Evolutionary conservation across 1,140 invertebrate genomes (phyloP).

Genomic region (Pseudomyrmex flavicornis): DNA sequence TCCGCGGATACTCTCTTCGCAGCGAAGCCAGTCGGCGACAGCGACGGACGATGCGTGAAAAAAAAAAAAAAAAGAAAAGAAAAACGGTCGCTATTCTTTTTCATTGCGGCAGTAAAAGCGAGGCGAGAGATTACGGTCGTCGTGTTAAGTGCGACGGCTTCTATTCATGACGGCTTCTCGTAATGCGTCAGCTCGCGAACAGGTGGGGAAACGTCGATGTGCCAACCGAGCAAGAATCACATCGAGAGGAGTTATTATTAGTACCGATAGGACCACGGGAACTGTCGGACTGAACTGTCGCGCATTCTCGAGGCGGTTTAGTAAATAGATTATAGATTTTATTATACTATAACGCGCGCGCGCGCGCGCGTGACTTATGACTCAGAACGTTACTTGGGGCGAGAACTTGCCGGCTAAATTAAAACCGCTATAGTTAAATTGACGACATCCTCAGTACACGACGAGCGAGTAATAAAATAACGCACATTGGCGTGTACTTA

Average conservation of each 20-base stretch:
- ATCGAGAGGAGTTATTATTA: slow-evolving; percentile 48
- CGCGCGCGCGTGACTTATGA: slow-evolving; percentile 62
- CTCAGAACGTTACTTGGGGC: slow-evolving; percentile 28
- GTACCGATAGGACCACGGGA: slow-evolving; percentile 42
- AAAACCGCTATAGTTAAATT: slow-evolving; percentile 76
- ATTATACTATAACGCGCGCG: slow-evolving; percentile 60
- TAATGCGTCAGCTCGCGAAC: slow-evolving; percentile 37
- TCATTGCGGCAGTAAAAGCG: slow-evolving; percentile 64
- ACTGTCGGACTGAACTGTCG: slow-evolving; percentile 21
- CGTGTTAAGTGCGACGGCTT: slow-evolving; percentile 50
- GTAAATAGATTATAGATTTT: slow-evolving; percentile 65
- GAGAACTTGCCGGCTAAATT: slow-evolving; percentile 63
- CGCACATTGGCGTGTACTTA: slow-evolving; percentile 50
- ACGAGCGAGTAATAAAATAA: slow-evolving; percentile 70
- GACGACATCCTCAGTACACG: slow-evolving; percentile 61
- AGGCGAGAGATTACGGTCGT: slow-evolving; percentile 64
- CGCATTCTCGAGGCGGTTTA: slow-evolving; percentile 62
- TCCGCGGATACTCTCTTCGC: slow-evolving; percentile 35
- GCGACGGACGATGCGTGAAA: neutral
- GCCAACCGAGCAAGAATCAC: neutral
- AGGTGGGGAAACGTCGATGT: slow-evolving; percentile 22
- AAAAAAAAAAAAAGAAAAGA: no score
- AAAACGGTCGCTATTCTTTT: slow-evolving; percentile 59
- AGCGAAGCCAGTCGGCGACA: slow-evolving; percentile 34
- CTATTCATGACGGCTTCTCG: slow-evolving; percentile 46